Conservation (phyloP, 1,140 invertebrate species). For the Cydia amplana region DNA sequence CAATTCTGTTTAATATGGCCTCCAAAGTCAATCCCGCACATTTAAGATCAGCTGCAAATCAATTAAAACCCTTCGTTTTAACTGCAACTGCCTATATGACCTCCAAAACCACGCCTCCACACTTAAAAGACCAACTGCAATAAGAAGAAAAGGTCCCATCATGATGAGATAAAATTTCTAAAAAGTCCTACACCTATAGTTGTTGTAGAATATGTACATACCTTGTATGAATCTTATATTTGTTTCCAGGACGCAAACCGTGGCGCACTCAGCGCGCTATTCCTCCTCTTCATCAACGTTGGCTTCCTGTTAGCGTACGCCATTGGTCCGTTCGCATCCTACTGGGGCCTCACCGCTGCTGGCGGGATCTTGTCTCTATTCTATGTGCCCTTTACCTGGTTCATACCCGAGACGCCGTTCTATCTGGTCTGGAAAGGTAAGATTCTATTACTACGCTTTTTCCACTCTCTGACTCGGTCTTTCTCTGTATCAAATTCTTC, state of each 20-base stretch:
- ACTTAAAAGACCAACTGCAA: no score
- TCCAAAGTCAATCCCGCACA: no score
- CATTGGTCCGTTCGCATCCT: conserved; percentile 87
- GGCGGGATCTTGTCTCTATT: conserved; percentile 83
- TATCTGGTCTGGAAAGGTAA: conserved; percentile 82
- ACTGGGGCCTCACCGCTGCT: conserved; percentile 84
- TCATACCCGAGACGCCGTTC: conserved; percentile 92
- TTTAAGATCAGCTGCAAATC: no score
- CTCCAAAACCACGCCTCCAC: no score
- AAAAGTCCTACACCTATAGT: no score
- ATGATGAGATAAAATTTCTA: no score
- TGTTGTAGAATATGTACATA: no score
- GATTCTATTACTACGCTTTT: conserved; percentile 4
- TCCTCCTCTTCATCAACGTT: conserved; percentile 88
- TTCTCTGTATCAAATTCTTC: conserved; percentile 88
- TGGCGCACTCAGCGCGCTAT: conserved; percentile 88
- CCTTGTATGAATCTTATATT: no score
- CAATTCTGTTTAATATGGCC: no score
- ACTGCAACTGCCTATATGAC: no score
- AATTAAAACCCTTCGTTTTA: no score
- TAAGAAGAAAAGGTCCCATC: no score
- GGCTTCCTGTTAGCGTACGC: conserved; percentile 89
- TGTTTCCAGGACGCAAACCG: conserved; percentile 80
- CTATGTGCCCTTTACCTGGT: conserved; percentile 85
- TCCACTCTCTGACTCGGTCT: neutral